Evolutionary conservation across 2,888 invertebrate genomes (phyloP), one percentile per base, ranked within the genome.

Genomic region (Drosophila yooni): DNA sequence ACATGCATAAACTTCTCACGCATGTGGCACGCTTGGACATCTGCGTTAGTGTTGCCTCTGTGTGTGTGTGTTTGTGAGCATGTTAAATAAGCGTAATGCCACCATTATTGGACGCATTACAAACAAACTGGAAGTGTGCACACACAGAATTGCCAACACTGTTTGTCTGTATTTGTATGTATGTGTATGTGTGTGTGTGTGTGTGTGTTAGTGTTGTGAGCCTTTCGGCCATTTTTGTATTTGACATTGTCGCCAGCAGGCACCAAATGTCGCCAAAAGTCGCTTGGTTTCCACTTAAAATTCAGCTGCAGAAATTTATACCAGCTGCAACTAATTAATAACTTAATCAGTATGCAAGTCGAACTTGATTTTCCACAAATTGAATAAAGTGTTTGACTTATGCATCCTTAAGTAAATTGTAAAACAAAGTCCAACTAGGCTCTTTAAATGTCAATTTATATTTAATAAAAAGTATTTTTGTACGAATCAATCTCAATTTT

Each of bases 1-100:
- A 8, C 25, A 46, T 46, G 25, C 66, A 46, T 54, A 61, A 70
- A 57, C 64, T 53, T 74, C 79, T 57, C 57, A 79, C 75, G 68
- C 71, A 76, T 70, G 63, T 74, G 72, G 58, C 60, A 66, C 67
- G 51, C 52, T 65, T 66, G 79, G 75, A 72, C 81, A 82, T 73
- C 66, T 73, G 75, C 56, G 63, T 74, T 70, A 66, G 74, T 65
- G 70, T 15, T 36, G 34, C 43, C 31, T 68, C 62, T 63, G 51
- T 56, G 71, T 81, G 61, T 69, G 60, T 67, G 59, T 76, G 60
- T 78, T 62, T 83, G 65, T 66, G 78, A 78, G 81, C 79, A 83
- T 91, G 90, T 86, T 89, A 88, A 90, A 89, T 88, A 86, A 89
- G 89, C 89, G 86, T 89, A 85, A 87, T 90, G 87, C 82, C 82